A percentile compares a stretch with the other conserved stretches of the same genome.
Evolutionary conservation across 2,797 vertebrate species (phyloP).

Genomic region (Distichodus sexfasciatus): DNA sequence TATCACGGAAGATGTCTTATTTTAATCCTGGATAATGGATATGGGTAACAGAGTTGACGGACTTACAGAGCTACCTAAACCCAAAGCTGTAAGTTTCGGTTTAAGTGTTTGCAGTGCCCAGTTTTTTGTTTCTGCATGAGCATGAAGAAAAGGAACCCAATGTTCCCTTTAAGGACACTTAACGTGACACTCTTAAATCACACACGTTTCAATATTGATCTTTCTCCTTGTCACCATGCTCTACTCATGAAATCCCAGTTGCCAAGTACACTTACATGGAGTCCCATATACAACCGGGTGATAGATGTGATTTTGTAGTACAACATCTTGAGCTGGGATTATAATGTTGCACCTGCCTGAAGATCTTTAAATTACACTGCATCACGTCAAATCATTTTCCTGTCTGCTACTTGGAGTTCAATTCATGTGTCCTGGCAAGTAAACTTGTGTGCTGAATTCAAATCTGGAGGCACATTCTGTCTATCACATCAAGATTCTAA

Average conservation of each 20-base stretch:
- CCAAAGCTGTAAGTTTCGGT: no score
- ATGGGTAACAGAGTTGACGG: no score
- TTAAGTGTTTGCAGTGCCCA: not conserved
- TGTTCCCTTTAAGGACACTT: not conserved
- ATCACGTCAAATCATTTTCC: no score
- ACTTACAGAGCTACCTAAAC: no score
- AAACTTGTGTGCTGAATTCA: no score
- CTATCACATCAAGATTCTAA: no score
- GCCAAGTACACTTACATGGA: slow-evolving; percentile 42
- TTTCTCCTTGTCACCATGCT: slow-evolving; percentile 31
- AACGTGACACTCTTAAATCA: slow-evolving; percentile 15
- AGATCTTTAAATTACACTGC: slow-evolving; percentile 50
- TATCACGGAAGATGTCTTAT: no score
- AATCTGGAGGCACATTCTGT: no score
- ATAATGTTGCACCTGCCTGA: slow-evolving; percentile 40
- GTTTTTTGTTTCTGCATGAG: not conserved
- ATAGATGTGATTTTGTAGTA: slow-evolving; percentile 40
- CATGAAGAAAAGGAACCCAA: not conserved
- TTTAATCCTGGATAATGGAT: no score
- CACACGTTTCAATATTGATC: slow-evolving; percentile 39
- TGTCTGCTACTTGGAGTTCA: no score
- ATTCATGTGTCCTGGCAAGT: no score
- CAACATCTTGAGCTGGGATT: slow-evolving; percentile 37
- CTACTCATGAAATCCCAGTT: not conserved
- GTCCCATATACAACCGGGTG: slow-evolving; percentile 37